Evolutionary conservation across 92 coral and sea anemone genomes (phyloP), one percentile per base, ranked within the genome.

Genomic region (Blastomussa wellsi): DNA sequence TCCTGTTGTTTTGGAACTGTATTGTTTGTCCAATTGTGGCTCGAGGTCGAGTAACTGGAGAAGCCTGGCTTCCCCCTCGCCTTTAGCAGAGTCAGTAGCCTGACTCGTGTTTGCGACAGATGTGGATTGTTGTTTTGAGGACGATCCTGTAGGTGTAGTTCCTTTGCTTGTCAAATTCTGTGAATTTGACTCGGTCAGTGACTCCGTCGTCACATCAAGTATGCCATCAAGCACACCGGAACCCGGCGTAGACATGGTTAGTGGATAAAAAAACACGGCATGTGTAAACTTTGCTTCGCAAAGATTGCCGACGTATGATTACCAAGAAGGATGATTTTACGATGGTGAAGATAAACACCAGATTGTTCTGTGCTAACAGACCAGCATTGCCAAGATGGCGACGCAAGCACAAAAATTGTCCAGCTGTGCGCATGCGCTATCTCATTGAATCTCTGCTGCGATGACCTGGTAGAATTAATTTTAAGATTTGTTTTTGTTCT

Each of bases 301-400:
- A 67, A 51, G 24, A 64, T 80, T 36, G 24, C 42, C 77, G 8
- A 39, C 11, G 38, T 81, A 35, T 47, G 66, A 36, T 38, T 1
- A 19, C 20, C 41, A 5, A 19, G 66, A 57, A 77, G 67, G 3
- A n/a, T 66, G 41, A 80, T 24, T 48, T 39, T 47, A 66, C 28
- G 75, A 66, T 80, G 76, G 17, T 26, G 60, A 66, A 66, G 75
- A 60, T 80, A 32, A 66, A 44, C 74, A 80, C 74, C 84, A 42
- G 84, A 80, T 80, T 80, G 84, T 80, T 44, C 74, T 80, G 74
- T 65, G 84, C 84, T 80, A 80, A 80, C 37, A 38, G 84, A 80
- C 84, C 84, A 80, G 76, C 75, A 39, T 80, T 39, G 84, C 62
- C 75, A 80, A 80, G 36, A 80, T 66, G 75, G 64, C 41, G 59